Percentiles rank a stretch among this genome's conserved stretches.
Conservation (phyloP, 2,797 vertebrate species). For the Aratinga solstitialis region DNA sequence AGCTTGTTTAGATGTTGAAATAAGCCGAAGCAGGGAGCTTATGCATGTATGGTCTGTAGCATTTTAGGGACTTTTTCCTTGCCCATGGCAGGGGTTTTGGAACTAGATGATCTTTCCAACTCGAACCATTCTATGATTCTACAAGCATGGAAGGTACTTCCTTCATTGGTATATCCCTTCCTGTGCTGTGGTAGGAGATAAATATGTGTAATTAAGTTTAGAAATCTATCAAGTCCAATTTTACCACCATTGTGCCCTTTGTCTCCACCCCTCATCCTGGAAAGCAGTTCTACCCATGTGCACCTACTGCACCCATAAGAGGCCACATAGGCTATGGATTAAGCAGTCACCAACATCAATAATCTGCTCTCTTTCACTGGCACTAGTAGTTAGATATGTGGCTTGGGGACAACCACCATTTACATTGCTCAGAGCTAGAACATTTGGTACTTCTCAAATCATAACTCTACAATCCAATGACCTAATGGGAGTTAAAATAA, state of each 20-base stretch:
- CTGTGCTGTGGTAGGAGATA: background rate
- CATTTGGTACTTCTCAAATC: background rate
- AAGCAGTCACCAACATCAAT: background rate
- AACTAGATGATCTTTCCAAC: background rate
- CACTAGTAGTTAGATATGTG: background rate
- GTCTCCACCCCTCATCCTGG: background rate
- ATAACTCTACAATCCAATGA: background rate
- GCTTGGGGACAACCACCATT: background rate
- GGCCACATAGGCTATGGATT: background rate
- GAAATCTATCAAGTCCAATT: background rate
- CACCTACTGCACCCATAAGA: background rate
- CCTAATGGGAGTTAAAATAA: background rate
- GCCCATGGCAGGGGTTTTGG: background rate
- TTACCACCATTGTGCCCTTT: background rate
- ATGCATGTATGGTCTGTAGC: background rate
- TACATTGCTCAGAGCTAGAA: background rate
- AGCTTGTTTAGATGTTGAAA: constrained; percentile 5
- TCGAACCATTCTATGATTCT: background rate
- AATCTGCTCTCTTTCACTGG: background rate
- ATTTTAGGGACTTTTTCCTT: background rate
- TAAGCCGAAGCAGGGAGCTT: background rate
- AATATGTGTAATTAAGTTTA: background rate
- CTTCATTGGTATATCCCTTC: background rate
- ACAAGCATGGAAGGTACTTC: background rate
- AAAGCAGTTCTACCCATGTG: background rate